Conservation (phyloP, 2,888 invertebrate genomes). For the Tetragnatha montana region DNA sequence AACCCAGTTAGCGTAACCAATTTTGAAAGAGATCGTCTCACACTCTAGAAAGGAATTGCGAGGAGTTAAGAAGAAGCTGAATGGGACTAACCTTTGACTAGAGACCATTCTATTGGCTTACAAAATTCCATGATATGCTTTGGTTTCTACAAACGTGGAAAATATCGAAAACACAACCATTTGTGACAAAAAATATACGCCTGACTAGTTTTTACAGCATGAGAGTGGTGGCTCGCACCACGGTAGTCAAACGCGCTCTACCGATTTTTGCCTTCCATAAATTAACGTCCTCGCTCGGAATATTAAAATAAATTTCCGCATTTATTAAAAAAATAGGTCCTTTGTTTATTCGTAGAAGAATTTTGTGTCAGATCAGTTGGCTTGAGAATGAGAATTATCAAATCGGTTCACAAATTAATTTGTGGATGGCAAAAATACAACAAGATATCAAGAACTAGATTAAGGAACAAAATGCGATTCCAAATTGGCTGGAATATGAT, state of each 20-base stretch:
- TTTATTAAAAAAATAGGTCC: slow-evolving; percentile 66
- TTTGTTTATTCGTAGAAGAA: slow-evolving; percentile 53
- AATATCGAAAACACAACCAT: slow-evolving; percentile 55
- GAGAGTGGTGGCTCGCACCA: slow-evolving; percentile 45
- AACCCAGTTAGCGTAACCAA: slow-evolving; percentile 47
- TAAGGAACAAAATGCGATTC: slow-evolving; percentile 57
- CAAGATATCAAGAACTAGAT: slow-evolving; percentile 59
- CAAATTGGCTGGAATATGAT: slow-evolving; percentile 68
- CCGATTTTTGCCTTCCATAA: slow-evolving; percentile 68
- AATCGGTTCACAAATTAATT: slow-evolving; percentile 40
- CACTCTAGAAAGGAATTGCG: slow-evolving; percentile 1
- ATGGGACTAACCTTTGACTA: slow-evolving; percentile 49
- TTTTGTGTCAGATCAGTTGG: slow-evolving; percentile 35
- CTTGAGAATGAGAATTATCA: slow-evolving; percentile 37
- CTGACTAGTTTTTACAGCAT: slow-evolving; percentile 68
- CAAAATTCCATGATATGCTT: slow-evolving; percentile 70
- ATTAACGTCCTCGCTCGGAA: slow-evolving; percentile 50
- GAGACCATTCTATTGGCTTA: slow-evolving; percentile 67
- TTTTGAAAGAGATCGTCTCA: slow-evolving; percentile 31
- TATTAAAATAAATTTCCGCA: slow-evolving; percentile 60
- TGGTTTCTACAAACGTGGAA: slow-evolving; percentile 57
- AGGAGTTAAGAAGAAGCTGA: background rate
- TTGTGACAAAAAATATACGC: slow-evolving; percentile 67
- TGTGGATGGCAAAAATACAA: slow-evolving; percentile 67
- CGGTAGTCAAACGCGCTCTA: slow-evolving; percentile 52